Conservation (phyloP, 2,113 vertebrate genomes). For the Neopipo cinnamomea region DNA sequence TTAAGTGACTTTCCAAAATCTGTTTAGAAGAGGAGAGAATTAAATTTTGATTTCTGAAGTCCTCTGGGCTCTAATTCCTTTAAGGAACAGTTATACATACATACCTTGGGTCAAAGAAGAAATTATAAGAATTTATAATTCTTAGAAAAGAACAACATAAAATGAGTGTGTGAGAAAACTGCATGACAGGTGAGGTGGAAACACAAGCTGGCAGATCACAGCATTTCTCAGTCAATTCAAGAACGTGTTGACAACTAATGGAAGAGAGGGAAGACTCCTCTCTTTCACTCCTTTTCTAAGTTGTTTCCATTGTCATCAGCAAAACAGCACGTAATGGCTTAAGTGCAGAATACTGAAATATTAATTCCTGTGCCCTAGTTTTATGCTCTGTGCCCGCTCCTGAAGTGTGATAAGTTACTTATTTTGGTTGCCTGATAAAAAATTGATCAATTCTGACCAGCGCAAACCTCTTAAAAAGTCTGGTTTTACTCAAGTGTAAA, state of each 20-base stretch:
- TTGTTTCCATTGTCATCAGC: not conserved
- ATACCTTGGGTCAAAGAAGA: not conserved
- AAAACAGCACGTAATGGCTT: not conserved
- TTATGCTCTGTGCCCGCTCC: constrained; percentile 14
- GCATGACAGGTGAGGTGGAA: not conserved
- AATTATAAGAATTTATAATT: not conserved
- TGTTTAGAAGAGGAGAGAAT: not conserved
- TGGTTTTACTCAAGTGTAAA: constrained; percentile 44
- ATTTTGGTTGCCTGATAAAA: constrained; percentile 73
- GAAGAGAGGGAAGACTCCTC: not conserved
- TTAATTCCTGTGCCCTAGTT: constrained; percentile 61
- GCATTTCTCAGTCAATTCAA: not conserved
- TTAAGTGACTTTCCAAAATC: not conserved
- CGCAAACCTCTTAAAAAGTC: constrained; percentile 41
- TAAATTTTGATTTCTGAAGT: not conserved
- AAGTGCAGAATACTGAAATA: constrained; percentile 70
- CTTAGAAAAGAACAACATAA: not conserved
- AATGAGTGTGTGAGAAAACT: not conserved
- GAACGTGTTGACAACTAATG: not conserved
- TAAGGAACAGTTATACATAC: not conserved
- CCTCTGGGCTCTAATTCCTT: not conserved
- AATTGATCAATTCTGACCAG: constrained; percentile 67
- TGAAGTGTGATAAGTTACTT: constrained; percentile 45
- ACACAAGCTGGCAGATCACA: not conserved
- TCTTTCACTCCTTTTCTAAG: not conserved